These are phyloP conservation scores for Burhinus oedicnemus DNA, from an alignment of 2,113 vertebrate genomes.

Conservation along the genomic window DNA sequence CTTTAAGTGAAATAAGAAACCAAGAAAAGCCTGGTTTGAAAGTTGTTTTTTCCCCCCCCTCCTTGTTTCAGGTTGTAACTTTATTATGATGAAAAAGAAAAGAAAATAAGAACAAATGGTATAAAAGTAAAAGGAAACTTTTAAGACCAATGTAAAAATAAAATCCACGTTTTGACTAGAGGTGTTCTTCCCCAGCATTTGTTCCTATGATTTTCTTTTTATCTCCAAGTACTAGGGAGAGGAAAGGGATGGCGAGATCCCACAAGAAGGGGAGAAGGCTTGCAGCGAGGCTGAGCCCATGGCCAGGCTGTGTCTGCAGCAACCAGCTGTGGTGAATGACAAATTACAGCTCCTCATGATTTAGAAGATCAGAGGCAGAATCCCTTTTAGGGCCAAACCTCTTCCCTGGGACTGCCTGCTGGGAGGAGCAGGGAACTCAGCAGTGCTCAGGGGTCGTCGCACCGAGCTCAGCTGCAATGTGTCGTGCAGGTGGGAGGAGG, in stretches of 20 bases:
- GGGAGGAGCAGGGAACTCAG: not conserved
- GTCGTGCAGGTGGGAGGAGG: not conserved
- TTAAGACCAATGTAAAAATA: not conserved
- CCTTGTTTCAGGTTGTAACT: constrained; percentile 22
- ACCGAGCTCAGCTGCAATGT: not conserved
- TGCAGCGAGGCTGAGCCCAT: not conserved
- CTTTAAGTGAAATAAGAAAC: constrained; percentile 13
- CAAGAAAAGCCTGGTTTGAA: not conserved
- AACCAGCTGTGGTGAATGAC: not conserved
- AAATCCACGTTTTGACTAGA: not conserved
- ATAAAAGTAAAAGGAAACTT: constrained; percentile 10
- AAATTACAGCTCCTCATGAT: not conserved
- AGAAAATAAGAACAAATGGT: constrained; percentile 31
- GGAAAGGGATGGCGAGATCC: not conserved
- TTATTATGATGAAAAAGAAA: constrained; percentile 23
- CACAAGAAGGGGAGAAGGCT: not conserved
- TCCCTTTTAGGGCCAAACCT: not conserved
- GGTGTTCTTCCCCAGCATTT: not conserved
- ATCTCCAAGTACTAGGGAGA: not conserved
- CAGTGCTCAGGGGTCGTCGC: not conserved
- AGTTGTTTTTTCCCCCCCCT: not conserved
- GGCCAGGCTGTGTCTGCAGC: not conserved
- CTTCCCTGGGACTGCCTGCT: not conserved
- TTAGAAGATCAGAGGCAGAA: not conserved
- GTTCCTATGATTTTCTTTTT: not conserved